These are phyloP conservation scores for Neodontobutis hainanensis DNA, from an alignment of 2,113 vertebrate genomes.

Conservation along the genomic window DNA sequence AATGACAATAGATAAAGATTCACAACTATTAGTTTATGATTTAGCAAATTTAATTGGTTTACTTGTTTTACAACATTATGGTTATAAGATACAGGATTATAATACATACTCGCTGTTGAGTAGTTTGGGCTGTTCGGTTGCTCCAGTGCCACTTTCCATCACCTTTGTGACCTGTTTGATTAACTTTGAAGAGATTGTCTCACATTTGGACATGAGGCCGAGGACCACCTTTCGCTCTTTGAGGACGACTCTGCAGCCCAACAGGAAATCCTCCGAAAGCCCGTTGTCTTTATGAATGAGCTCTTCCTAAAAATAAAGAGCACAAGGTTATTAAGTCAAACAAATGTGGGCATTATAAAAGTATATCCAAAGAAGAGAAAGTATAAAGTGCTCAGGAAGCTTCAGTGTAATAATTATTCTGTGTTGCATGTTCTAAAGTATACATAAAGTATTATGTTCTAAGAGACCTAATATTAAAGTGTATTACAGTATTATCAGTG, in stretches of 20 bases:
- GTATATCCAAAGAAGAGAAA: background rate
- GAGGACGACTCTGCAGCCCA: conserved; percentile 87
- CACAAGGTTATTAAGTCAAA: background rate
- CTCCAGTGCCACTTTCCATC: conserved; percentile 79
- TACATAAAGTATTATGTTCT: too few relatives aligned
- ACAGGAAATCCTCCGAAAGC: conserved; percentile 85
- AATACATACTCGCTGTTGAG: conserved; percentile 86
- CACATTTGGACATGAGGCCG: conserved; percentile 93
- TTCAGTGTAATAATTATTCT: too few relatives aligned
- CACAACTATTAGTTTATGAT: background rate
- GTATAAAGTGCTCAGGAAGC: too few relatives aligned
- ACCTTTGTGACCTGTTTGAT: conserved; percentile 86
- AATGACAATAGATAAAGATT: conserved; percentile 36
- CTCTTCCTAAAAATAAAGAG: conserved; percentile 48
- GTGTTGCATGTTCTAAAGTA: too few relatives aligned
- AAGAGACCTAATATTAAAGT: too few relatives aligned
- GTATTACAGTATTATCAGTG: too few relatives aligned
- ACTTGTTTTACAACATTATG: background rate
- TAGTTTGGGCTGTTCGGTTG: conserved; percentile 82
- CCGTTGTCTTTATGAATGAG: conserved; percentile 79
- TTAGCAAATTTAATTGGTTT: background rate
- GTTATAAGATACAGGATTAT: background rate
- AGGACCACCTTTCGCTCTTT: conserved; percentile 90
- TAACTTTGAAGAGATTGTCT: conserved; percentile 89
- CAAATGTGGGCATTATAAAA: background rate